Conservation (phyloP, 2,113 vertebrate species). For the Gnathonemus longibarbis region DNA sequence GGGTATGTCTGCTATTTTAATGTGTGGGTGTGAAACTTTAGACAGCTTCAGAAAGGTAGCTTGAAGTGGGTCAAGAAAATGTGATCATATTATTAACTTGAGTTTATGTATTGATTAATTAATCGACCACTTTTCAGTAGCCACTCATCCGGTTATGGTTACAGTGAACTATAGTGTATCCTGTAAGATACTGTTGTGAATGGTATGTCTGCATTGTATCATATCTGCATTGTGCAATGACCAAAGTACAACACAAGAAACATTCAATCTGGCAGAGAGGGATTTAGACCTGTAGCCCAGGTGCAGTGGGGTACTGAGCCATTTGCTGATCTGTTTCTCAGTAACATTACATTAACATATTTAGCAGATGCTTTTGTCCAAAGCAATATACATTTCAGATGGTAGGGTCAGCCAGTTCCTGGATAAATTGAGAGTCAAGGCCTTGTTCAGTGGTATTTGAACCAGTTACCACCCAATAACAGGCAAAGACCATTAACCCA, state of each 20-base stretch:
- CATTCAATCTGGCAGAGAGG: not conserved
- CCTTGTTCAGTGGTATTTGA: not conserved
- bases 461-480: not conserved
- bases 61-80: not conserved
- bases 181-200: not conserved
- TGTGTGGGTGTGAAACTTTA: not conserved
- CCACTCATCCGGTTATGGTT: not conserved
- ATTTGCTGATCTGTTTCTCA: not conserved
- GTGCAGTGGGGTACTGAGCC: not conserved
- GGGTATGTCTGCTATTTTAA: not conserved
- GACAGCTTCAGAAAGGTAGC: not conserved
- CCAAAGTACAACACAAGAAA: not conserved
- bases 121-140: not conserved
- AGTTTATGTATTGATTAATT: not conserved
- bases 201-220: not conserved
- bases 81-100: not conserved
- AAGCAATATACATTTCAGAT: not conserved
- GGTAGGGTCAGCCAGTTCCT: not conserved
- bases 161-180: not conserved
- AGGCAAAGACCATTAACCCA: not conserved
- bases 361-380: not conserved
- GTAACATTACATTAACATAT: not conserved
- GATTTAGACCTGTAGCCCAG: not conserved
- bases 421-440: not conserved
- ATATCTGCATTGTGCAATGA: not conserved